Evolutionary conservation across 2,113 vertebrate genomes (phyloP).

Genomic region (Passer montanus): DNA sequence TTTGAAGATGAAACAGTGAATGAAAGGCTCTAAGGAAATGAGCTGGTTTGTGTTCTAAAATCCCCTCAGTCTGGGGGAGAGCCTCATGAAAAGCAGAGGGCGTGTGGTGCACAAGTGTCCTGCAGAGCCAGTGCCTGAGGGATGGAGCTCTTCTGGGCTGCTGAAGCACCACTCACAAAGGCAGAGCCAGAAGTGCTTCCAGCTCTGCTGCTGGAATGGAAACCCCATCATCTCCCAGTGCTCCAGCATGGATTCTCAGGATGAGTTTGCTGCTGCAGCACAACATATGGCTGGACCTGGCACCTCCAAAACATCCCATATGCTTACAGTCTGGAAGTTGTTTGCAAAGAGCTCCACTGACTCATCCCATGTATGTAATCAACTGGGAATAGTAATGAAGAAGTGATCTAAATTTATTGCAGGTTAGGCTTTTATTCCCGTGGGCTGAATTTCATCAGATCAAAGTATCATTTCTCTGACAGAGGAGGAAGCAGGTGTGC

Average conservation of each 20-base stretch:
- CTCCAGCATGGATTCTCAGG: neutral
- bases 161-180: neutral
- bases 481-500: neutral
- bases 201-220: neutral
- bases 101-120: neutral
- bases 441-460: neutral
- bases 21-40: neutral
- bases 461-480: neutral
- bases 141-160: neutral
- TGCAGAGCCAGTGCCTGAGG: neutral
- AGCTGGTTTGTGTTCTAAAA: neutral
- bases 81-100: neutral
- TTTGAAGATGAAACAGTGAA: neutral
- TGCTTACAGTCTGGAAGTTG: constrained; percentile 10
- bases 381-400: neutral
- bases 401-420: neutral
- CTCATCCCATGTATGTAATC: constrained; percentile 8
- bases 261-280: neutral
- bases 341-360: neutral
- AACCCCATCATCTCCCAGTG: neutral
- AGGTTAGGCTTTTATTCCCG: neutral
- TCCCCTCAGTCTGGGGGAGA: neutral
- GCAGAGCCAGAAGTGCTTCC: neutral
- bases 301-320: constrained; percentile 30
- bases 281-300: constrained; percentile 14